Evolutionary conservation across 2,888 invertebrate genomes (phyloP).

Genomic region (Syritta pipiens): DNA sequence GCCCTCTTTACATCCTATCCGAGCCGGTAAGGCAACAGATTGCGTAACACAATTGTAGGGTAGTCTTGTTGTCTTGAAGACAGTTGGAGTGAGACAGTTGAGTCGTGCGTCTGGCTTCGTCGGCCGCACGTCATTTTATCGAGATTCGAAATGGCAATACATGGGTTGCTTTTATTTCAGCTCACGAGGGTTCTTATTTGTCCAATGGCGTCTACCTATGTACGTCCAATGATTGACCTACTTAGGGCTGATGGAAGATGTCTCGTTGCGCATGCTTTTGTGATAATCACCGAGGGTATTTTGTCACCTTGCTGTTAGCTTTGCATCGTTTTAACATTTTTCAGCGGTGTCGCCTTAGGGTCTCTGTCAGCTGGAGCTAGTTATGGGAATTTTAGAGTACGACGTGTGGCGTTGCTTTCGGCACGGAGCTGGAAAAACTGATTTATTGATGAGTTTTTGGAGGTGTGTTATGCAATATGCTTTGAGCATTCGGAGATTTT

Average conservation of each 20-base stretch:
- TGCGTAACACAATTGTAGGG: conserved; percentile 56
- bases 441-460: too few species aligned
- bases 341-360: too few species aligned
- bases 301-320: conserved; percentile 36
- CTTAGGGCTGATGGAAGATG: conserved; percentile 35
- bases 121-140: conserved; percentile 7
- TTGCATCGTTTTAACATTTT: too few species aligned
- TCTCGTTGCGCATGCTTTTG: conserved; percentile 7
- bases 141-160: conserved; percentile 41
- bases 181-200: conserved; percentile 36
- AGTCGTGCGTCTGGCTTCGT: conserved; percentile 1
- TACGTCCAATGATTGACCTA: conserved; percentile 51
- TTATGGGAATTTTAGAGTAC: too few species aligned
- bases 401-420: too few species aligned
- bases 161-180: conserved; percentile 36
- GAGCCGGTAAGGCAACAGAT: conserved; percentile 51
- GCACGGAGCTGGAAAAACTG: too few species aligned
- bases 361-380: too few species aligned
- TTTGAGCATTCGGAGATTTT: too few species aligned
- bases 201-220: conserved; percentile 18
- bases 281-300: conserved; percentile 22
- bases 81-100: conserved; percentile 27
- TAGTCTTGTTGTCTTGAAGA: conserved; percentile 44
- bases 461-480: too few species aligned
- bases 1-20: conserved; percentile 53